phyloP scores from a whole-genome alignment of 2,888 invertebrate species.

The Eupithecia insigniata region DNA sequence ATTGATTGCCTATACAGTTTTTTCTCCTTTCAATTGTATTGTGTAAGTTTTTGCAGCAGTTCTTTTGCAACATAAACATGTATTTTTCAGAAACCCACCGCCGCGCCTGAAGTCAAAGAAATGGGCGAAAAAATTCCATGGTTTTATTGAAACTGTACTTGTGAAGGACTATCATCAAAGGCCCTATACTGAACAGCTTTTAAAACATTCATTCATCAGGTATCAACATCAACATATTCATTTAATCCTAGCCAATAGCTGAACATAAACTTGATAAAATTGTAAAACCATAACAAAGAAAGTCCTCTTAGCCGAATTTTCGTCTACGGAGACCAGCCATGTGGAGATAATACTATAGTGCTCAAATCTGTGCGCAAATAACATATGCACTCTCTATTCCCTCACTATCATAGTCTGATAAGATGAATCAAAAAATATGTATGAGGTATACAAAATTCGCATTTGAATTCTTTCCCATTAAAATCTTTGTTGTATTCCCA shows the following conservation, averaged over 20 bases:
- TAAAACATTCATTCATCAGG: conserved; percentile 98
- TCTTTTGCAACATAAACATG: neutral
- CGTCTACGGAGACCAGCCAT: neutral
- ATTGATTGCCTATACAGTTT: conserved; percentile 3
- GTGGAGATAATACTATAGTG: too few relatives aligned
- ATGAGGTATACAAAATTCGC: neutral
- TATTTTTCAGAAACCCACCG: conserved; percentile 91
- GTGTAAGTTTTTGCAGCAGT: neutral
- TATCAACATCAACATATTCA: conserved; percentile 38
- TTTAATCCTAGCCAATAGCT: neutral
- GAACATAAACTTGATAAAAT: neutral
- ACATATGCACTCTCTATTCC: neutral
- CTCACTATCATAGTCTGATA: neutral
- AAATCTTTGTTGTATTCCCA: conserved; percentile 47
- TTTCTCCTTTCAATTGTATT: neutral
- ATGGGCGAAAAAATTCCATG: conserved; percentile 98
- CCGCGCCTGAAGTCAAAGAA: conserved; percentile 98
- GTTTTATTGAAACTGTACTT: conserved; percentile 98
- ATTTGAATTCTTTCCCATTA: neutral
- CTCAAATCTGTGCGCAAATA: neutral
- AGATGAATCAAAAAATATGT: neutral
- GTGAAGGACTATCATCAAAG: conserved; percentile 99
- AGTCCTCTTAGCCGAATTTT: neutral
- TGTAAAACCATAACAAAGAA: neutral
- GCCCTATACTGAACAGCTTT: conserved; percentile 98